A percentile compares a stretch with the other conserved stretches of the same genome.
phyloP scores from a whole-genome alignment of 2,113 vertebrate genomes.

The Saccopteryx bilineata region DNA sequence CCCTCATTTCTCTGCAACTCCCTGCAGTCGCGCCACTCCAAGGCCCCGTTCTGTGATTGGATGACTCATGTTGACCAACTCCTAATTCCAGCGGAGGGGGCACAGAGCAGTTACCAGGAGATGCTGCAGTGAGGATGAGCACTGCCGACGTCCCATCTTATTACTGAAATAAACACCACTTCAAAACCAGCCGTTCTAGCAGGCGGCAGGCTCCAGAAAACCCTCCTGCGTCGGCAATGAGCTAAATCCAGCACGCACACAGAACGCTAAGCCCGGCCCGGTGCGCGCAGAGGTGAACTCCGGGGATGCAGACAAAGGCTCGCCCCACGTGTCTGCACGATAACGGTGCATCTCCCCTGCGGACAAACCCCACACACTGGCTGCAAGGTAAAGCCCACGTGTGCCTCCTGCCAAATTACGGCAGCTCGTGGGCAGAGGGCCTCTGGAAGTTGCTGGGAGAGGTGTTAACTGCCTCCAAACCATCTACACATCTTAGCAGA shows the following conservation, averaged over 20 bases:
- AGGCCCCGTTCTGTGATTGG: not conserved
- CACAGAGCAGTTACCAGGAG: not conserved
- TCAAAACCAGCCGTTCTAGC: not conserved
- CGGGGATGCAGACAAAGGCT: not conserved
- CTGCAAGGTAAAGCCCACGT: not conserved
- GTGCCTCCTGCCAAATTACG: not conserved
- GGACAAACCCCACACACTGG: rapidly evolving
- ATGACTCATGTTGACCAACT: not conserved
- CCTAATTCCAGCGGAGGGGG: not conserved
- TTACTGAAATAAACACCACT: not conserved
- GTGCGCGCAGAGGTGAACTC: not conserved
- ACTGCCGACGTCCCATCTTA: rapidly evolving
- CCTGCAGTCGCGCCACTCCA: rapidly evolving
- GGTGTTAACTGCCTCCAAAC: not conserved
- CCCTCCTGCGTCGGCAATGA: rapidly evolving
- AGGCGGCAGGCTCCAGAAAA: not conserved
- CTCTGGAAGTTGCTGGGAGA: not conserved
- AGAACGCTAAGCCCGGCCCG: not conserved
- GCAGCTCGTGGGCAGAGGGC: not conserved
- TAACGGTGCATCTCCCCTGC: rapidly evolving
- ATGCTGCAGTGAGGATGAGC: not conserved
- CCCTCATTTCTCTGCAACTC: not conserved
- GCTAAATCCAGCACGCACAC: rapidly evolving
- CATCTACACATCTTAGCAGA: not conserved
- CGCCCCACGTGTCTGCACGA: not conserved